Evolutionary conservation across 1,140 invertebrate species (phyloP).

Genomic region (Phymastichus coffea): DNA sequence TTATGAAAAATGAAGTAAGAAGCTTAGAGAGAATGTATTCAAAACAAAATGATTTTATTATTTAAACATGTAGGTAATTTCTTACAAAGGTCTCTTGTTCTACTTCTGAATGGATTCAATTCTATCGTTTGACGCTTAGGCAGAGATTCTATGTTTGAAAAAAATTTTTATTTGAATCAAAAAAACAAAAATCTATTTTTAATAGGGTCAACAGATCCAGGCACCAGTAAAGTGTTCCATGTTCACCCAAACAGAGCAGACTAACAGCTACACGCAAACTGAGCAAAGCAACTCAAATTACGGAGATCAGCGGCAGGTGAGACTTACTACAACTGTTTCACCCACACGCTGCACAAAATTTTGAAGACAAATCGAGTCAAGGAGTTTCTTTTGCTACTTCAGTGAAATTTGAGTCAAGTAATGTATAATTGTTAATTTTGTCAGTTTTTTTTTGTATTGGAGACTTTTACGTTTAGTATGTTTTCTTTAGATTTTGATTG

Average conservation of each 20-base stretch:
- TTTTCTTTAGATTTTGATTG: too few relatives aligned
- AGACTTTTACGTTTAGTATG: too few relatives aligned
- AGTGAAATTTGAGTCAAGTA: conserved; percentile 23
- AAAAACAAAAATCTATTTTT: conserved; percentile 27
- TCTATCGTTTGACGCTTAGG: too few relatives aligned
- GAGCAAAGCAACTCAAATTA: conserved; percentile 51
- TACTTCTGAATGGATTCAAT: too few relatives aligned
- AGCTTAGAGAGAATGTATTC: too few relatives aligned
- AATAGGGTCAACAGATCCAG: conserved; percentile 42
- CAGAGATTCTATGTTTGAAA: too few relatives aligned
- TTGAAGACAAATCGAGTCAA: conserved; percentile 22
- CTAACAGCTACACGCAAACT: conserved; percentile 54
- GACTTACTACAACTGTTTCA: conserved; percentile 21
- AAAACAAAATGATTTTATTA: not conserved
- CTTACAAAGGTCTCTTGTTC: too few relatives aligned
- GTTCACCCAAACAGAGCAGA: conserved; percentile 53
- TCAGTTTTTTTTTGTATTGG: conserved; percentile 10
- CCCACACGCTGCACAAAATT: conserved; percentile 16
- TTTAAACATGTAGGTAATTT: too few relatives aligned
- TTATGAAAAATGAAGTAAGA: too few relatives aligned
- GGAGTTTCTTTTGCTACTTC: conserved; percentile 16
- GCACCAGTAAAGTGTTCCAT: conserved; percentile 53
- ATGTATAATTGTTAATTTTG: conserved; percentile 17
- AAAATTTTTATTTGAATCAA: too few relatives aligned
- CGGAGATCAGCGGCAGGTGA: conserved; percentile 45